Evolutionary conservation across 2,888 invertebrate genomes (phyloP).

Genomic region (Caenorhabditis sp.): DNA sequence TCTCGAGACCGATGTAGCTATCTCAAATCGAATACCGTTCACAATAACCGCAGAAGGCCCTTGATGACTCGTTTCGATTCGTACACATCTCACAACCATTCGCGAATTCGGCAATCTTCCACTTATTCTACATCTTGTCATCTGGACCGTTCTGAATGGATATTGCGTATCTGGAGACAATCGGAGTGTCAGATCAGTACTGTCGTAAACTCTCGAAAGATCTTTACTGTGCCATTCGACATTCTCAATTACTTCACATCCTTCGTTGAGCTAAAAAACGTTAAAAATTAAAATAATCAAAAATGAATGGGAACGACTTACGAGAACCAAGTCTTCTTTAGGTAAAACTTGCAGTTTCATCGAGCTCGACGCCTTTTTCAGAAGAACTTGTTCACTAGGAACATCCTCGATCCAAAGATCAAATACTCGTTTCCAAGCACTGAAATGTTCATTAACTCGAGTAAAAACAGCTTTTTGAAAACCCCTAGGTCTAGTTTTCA

Average conservation of each 20-base stretch:
- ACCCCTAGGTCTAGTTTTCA: background rate
- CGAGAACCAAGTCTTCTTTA: constrained; percentile 31
- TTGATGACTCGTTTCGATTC: constrained; percentile 1
- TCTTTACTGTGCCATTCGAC: constrained; percentile 37
- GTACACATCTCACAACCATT: background rate
- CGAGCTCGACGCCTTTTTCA: constrained; percentile 6
- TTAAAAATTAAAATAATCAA: background rate
- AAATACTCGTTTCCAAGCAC: constrained; percentile 27
- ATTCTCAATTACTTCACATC: constrained; percentile 22
- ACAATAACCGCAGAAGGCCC: background rate
- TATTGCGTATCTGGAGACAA: constrained; percentile 11
- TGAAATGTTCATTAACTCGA: too few species aligned
- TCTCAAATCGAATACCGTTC: background rate
- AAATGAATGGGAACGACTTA: background rate
- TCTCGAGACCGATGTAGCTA: constrained; percentile 6
- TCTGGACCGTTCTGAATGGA: constrained; percentile 10
- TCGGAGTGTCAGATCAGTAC: constrained; percentile 34
- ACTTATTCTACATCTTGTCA: background rate
- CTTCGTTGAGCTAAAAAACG: constrained; percentile 32
- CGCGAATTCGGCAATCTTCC: background rate
- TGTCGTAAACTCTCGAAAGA: constrained; percentile 39
- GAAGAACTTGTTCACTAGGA: constrained; percentile 27
- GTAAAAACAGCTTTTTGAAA: constrained; percentile 2
- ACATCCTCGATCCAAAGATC: constrained; percentile 51
- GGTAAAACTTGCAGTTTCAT: constrained; percentile 1